Base-by-base conservation (phyloP, 2,113 vertebrate species). In the Bubo blakistoni region DNA sequence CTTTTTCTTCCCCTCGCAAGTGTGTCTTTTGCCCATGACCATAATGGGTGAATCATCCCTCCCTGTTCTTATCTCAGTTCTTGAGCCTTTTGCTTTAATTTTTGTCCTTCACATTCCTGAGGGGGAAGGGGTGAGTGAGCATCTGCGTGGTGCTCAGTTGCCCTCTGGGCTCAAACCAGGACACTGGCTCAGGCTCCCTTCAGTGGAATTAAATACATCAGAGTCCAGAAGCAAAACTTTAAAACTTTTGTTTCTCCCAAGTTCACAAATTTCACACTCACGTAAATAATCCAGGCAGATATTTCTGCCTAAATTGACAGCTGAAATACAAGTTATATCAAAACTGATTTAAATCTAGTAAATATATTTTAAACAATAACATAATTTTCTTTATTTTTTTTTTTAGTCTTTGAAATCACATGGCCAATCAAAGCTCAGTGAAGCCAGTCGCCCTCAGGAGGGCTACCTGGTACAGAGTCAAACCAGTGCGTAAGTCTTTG, bases 401-500 rank as follows among this genome's bases (percentile, higher is more conserved):
- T 84, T 46, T 71, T 10, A 47, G 49, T 26, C 24, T 74, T 72
- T 82, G 46, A 66, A 81, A 55, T 20, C 26, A 65, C 44, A 59
- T 8, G 44, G 22, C 10, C 32, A 34, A 42, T 14, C 19, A 46
- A 54, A 88, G 73, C 27, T n/a, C 79, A 46, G 30, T 6, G 10
- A 82, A 83, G 57, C 19, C 3, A 1, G 22, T 38, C 2, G 2
- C 44, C 21, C 42, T 86, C 3, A 0, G 34, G 0, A 54, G 49
- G 12, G 42, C 22, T 15, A 8, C 17, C 24, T 30, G 24, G 34
- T 24, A 7, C 51, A n/a, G 10, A 32, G 40, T n/a, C 29, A 93
- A 62, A 42, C 5, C 52, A n/a, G 16, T 1, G 7, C 27, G 15
- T 30, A 44, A 42, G 4, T 57, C 40, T 52, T 13, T 11, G 22